A percentile compares a stretch with the other conserved stretches of the same genome.
Conservation (phyloP, 1,140 invertebrate species). For the Drosophila lowei region DNA sequence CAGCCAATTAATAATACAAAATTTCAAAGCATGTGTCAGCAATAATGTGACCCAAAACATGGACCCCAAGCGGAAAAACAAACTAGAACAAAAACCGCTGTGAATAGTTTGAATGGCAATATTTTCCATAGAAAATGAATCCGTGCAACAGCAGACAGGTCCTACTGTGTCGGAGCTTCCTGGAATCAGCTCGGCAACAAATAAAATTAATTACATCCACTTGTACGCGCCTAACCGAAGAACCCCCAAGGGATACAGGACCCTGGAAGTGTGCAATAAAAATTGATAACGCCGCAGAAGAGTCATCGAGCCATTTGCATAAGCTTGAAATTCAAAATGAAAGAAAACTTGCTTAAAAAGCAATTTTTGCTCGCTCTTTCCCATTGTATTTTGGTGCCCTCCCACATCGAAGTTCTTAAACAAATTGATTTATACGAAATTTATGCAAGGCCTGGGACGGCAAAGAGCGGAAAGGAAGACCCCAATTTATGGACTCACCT, state of each 20-base stretch:
- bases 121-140: too few species aligned
- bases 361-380: conserved; percentile 42
- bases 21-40: conserved; percentile 56
- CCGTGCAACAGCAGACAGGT: neutral
- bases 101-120: too few species aligned
- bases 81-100: neutral
- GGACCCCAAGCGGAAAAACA: conserved; percentile 3
- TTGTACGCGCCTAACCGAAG: neutral
- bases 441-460: conserved; percentile 58
- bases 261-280: conserved; percentile 38
- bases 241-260: conserved; percentile 9
- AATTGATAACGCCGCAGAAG: conserved; percentile 27
- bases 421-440: conserved; percentile 76
- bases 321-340: conserved; percentile 59
- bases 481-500: conserved; percentile 84
- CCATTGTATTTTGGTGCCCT: conserved; percentile 13
- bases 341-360: conserved; percentile 71
- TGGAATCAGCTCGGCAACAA: neutral
- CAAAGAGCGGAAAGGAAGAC: conserved; percentile 9
- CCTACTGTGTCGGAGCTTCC: neutral
- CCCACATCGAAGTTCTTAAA: conserved; percentile 26
- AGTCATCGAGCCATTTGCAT: conserved; percentile 34
- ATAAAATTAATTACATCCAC: conserved; percentile 40
- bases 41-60: conserved; percentile 44
- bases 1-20: conserved; percentile 64